Conservation (phyloP, 2,113 vertebrate species). For the Epinephelus cyanopodus region DNA sequence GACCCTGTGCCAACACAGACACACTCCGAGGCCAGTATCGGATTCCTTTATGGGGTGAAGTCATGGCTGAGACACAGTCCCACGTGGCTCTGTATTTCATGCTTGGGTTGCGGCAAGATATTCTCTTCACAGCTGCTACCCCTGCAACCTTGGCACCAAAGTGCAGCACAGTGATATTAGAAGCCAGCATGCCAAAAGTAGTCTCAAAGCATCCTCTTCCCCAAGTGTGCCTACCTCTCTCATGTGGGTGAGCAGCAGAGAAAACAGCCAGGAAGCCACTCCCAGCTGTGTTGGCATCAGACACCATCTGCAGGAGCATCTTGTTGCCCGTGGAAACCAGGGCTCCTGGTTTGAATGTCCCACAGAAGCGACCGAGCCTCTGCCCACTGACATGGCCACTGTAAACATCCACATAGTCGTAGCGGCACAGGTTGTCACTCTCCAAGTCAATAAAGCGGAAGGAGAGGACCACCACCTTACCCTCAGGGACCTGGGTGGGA, state of each 20-base stretch:
- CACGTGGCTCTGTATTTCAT: constrained; percentile 12
- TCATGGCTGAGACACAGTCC: constrained; percentile 21
- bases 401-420: constrained; percentile 97
- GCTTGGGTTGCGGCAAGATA: neutral
- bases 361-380: constrained; percentile 96
- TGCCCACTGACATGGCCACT: constrained; percentile 89
- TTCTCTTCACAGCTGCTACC: constrained; percentile 9
- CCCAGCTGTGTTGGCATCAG: constrained; percentile 96
- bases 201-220: neutral
- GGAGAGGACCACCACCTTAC: constrained; percentile 94
- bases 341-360: constrained; percentile 92
- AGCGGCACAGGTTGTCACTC: constrained; percentile 94
- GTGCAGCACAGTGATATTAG: neutral
- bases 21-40: constrained; percentile 16
- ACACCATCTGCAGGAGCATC: constrained; percentile 98
- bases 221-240: constrained; percentile 89
- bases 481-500: constrained; percentile 91
- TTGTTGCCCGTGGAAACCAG: constrained; percentile 95
- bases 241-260: constrained; percentile 91
- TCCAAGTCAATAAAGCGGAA: constrained; percentile 96
- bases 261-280: constrained; percentile 95
- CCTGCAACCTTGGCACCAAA: neutral
- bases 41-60: constrained; percentile 25
- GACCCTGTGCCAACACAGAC: constrained; percentile 27
- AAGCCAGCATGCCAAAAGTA: neutral